phyloP scores from a whole-genome alignment of 2,113 vertebrate genomes.

The Dendrocopos noguchii region DNA sequence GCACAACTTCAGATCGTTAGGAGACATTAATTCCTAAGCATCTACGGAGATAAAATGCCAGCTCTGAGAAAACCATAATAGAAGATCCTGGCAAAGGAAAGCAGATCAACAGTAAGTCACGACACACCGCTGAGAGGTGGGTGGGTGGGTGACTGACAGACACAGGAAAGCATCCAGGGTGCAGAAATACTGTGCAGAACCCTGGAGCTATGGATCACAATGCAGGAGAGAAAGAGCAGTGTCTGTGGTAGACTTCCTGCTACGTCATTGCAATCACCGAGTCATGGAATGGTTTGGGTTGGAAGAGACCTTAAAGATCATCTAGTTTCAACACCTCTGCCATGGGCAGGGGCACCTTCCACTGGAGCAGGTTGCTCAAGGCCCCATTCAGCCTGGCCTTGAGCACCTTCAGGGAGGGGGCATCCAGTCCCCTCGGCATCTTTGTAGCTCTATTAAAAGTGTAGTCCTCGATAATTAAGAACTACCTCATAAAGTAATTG shows the following conservation, averaged over 20 bases:
- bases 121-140: background rate
- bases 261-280: too few relatives aligned
- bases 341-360: too few relatives aligned
- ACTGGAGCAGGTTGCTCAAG: too few relatives aligned
- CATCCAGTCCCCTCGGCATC: too few relatives aligned
- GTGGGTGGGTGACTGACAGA: background rate
- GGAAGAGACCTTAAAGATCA: too few relatives aligned
- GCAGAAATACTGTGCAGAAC: background rate
- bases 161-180: background rate
- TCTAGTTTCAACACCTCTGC: too few relatives aligned
- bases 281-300: too few relatives aligned
- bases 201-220: background rate
- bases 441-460: background rate
- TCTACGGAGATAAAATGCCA: background rate
- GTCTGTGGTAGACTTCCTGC: background rate
- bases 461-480: background rate
- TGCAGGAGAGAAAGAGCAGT: background rate
- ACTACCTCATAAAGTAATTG: background rate
- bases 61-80: background rate
- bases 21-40: slow-evolving; percentile 12
- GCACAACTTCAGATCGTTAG: background rate
- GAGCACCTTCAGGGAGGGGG: too few relatives aligned
- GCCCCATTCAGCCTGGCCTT: too few relatives aligned
- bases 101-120: background rate
- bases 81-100: background rate